A percentile compares a stretch with the other conserved stretches of the same genome.
These are phyloP conservation scores for Siniperca chuatsi DNA, from an alignment of 2,113 vertebrate genomes.

Conservation along the genomic window DNA sequence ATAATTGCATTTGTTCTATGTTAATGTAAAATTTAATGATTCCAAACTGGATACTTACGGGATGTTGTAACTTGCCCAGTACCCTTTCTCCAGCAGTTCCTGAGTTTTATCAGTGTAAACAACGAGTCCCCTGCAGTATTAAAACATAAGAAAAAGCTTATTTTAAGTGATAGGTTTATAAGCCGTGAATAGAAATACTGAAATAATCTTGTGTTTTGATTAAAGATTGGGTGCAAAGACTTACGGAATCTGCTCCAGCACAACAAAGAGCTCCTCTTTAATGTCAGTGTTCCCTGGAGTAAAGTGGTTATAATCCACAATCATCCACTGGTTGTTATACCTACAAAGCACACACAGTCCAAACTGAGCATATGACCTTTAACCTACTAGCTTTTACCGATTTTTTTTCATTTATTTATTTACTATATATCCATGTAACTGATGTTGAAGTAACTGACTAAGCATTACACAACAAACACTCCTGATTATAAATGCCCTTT, in stretches of 20 bases:
- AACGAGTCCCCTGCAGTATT: conserved; percentile 83
- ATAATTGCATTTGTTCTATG: too few species aligned
- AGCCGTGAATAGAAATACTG: background rate
- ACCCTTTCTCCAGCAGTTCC: conserved; percentile 88
- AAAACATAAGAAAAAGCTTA: conserved; percentile 7
- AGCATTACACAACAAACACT: conserved; percentile 24
- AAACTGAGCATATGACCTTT: background rate
- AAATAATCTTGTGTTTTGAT: conserved; percentile 4
- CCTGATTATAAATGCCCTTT: background rate
- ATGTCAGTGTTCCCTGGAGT: conserved; percentile 72
- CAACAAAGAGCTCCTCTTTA: conserved; percentile 81
- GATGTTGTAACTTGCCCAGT: conserved; percentile 98
- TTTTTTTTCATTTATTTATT: background rate
- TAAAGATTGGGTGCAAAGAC: conserved; percentile 51
- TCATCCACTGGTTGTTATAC: conserved; percentile 99
- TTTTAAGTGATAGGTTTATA: background rate
- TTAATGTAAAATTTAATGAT: background rate
- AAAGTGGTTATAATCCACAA: conserved; percentile 93
- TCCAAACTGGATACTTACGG: conserved; percentile 86
- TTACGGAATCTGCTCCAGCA: conserved; percentile 97
- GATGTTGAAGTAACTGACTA: background rate
- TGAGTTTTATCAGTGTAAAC: conserved; percentile 85
- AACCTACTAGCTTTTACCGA: background rate
- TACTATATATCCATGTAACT: background rate
- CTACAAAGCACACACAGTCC: conserved; percentile 73